Evolutionary conservation across 2,797 vertebrate species (phyloP).

Genomic region (Sciurus carolinensis): DNA sequence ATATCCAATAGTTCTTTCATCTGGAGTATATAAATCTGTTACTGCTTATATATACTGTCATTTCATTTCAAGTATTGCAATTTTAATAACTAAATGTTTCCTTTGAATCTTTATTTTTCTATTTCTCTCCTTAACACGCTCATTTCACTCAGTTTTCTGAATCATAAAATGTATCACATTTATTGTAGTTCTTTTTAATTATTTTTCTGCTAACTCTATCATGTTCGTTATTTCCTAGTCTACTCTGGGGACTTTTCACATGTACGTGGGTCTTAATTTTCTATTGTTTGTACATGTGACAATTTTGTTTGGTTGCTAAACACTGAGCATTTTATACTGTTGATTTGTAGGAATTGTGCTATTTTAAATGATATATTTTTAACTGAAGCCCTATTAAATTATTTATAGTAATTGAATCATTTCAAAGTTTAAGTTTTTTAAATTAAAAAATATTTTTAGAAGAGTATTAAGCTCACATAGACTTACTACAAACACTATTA

Average conservation of each 20-base stretch:
- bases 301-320: background rate
- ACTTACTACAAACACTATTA: background rate
- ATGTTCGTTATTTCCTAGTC: background rate
- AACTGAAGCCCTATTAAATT: background rate
- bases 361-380: background rate
- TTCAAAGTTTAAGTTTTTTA: background rate
- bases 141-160: background rate
- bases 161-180: background rate
- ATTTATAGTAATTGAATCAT: background rate
- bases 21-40: background rate
- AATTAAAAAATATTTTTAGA: constrained; percentile 1
- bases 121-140: background rate
- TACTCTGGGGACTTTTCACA: background rate
- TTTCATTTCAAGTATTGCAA: background rate
- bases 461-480: background rate
- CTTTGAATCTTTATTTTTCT: background rate
- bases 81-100: background rate
- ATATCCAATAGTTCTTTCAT: background rate
- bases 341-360: background rate
- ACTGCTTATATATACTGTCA: background rate
- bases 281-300: background rate
- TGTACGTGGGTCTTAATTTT: background rate
- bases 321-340: background rate
- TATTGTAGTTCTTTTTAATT: background rate
- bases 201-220: background rate